Conservation (phyloP, 30 jellyfish, hydroid and myxozoan genomes). For the Chrysaora quinquecirrha region DNA sequence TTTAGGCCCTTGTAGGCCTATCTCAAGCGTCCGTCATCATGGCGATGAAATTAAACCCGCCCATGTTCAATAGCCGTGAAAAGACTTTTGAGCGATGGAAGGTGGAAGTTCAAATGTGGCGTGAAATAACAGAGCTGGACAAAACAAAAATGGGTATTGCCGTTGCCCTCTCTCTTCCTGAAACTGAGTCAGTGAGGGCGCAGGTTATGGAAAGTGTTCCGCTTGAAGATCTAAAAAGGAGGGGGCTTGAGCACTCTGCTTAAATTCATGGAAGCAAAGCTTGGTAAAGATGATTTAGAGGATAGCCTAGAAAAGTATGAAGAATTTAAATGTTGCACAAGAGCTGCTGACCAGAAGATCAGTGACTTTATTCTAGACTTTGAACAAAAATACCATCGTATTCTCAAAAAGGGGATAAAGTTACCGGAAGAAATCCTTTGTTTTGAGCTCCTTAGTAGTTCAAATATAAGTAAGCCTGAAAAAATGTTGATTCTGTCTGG, state of each 20-base stretch:
- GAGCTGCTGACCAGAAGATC: background rate
- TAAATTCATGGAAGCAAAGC: background rate
- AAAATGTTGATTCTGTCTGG: constrained; percentile 1
- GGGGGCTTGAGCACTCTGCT: background rate
- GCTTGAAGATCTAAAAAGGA: background rate
- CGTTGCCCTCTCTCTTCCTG: constrained; percentile 29
- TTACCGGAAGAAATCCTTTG: too few species aligned
- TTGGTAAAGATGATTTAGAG: background rate
- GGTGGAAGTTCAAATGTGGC: constrained; percentile 29
- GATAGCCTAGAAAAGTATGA: constrained; percentile 7
- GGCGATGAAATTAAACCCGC: background rate
- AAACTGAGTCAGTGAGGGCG: constrained; percentile 6
- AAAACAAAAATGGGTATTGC: constrained; percentile 24
- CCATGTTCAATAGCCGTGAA: background rate
- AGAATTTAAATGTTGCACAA: background rate
- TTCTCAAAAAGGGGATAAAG: too few species aligned
- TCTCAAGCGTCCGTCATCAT: too few species aligned
- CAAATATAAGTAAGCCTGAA: background rate
- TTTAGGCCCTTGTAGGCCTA: too few species aligned
- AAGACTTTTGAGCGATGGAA: background rate
- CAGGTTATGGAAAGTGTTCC: background rate
- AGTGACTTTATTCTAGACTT: background rate
- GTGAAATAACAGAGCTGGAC: constrained; percentile 24
- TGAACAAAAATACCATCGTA: constrained; percentile 3
- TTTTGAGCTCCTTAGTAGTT: background rate